Evolutionary conservation across 1,140 invertebrate genomes (phyloP), one percentile per base, ranked within the genome.

Genomic region (Drosophila gunungcola): DNA sequence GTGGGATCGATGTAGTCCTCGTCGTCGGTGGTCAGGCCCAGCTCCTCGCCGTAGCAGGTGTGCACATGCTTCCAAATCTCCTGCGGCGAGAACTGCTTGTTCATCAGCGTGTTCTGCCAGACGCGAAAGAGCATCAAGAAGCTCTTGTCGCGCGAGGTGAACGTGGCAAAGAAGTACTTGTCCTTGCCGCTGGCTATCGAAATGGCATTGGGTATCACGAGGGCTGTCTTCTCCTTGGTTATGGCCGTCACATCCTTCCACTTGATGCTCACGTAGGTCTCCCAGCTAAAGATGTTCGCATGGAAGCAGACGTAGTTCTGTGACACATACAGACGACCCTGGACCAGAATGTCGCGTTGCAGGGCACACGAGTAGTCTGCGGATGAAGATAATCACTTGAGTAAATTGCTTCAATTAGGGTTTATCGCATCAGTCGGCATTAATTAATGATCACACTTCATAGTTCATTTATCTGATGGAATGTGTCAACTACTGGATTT

Each of bases 311-410:
- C 94, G 94, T 97, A 98, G 92, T 97, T 97, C 93, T 98, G 97
- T 11, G 97, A 97, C 11, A 98, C 96, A 93, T 98, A 99, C 72
- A 99, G 93, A 25, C 98, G 94, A 4, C 98, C 98, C 91, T 99
- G 98, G 6, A 97, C 96, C 61, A 98, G 93, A 88, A 99, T 98
- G 91, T 98, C 98, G 86, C 97, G 96, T 92, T 98, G 97, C 29
- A 98, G 93, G n/a, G 98, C 98, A 93, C 98, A 99, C 10, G 98
- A 98, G 93, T 99, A 98, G 94, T 98, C 97, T 98, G 93, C 27
- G 48, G 78, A 46, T 10, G 32, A 27, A 42, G 32, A 4, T 16
- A 38, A 48, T n/a, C 46, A 21, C 21, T 41, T 42, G 16, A 49
- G 34, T 42, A 6, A 46, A 36, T 56, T 57, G 27, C 12, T 39